These are phyloP conservation scores for Trachymyrmex cornetzi DNA, from an alignment of 1,140 invertebrate genomes.

Conservation along the genomic window DNA sequence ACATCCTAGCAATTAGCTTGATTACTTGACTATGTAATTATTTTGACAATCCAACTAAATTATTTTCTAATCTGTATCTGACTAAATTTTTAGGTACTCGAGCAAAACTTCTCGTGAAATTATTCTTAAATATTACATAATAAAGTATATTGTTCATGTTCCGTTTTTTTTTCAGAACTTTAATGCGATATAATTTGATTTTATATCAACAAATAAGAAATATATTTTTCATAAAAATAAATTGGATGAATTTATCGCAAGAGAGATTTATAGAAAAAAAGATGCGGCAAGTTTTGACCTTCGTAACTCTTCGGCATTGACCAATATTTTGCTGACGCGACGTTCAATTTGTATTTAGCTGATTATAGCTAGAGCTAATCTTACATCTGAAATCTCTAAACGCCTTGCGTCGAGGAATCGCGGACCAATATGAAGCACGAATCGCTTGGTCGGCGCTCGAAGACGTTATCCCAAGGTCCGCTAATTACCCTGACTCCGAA, in stretches of 20 bases:
- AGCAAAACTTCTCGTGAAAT: no score
- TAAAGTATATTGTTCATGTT: neutral
- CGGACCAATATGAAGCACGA: constrained; percentile 56
- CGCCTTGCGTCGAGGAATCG: constrained; percentile 46
- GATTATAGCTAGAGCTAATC: constrained; percentile 29
- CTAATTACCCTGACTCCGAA: constrained; percentile 71
- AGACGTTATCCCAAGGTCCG: constrained; percentile 73
- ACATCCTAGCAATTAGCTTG: no score
- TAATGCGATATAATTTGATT: neutral
- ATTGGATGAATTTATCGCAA: neutral
- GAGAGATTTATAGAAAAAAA: neutral
- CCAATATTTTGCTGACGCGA: constrained; percentile 31
- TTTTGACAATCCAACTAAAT: no score
- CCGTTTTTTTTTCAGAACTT: neutral
- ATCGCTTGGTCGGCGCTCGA: constrained; percentile 51
- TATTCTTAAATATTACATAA: no score
- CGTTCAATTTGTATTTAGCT: constrained; percentile 35
- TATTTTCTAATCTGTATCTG: no score
- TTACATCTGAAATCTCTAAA: constrained; percentile 46
- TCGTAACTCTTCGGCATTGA: constrained; percentile 35
- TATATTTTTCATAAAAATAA: neutral
- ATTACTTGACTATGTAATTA: no score
- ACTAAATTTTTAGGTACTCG: no score
- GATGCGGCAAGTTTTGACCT: neutral
- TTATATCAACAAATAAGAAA: neutral